A percentile compares a stretch with the other conserved stretches of the same genome.
phyloP scores from a whole-genome alignment of 2,797 vertebrate genomes.

The Capromys pilorides region DNA sequence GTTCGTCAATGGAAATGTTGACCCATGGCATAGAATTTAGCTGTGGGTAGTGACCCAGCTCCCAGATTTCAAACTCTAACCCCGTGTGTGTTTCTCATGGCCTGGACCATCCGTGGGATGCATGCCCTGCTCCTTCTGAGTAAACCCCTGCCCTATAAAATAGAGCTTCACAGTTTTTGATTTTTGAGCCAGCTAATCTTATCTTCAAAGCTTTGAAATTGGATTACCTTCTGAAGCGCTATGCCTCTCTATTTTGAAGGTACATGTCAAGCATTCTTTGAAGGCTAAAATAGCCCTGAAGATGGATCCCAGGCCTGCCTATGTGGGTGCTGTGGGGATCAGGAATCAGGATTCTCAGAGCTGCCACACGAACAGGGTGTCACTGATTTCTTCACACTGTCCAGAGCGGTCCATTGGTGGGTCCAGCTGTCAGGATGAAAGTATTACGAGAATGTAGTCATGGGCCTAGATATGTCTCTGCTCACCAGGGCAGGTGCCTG shows the following conservation, averaged over 20 bases:
- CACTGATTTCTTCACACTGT: neutral
- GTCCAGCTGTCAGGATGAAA: neutral
- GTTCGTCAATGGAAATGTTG: neutral
- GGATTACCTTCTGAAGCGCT: neutral
- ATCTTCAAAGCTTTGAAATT: conserved; percentile 25
- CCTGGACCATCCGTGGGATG: neutral
- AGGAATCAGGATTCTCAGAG: neutral
- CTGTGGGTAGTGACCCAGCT: neutral
- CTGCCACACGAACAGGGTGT: neutral
- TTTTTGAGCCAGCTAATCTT: neutral
- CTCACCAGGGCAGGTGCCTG: neutral
- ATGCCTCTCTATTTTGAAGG: neutral
- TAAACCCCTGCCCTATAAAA: neutral
- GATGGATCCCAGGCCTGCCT: neutral
- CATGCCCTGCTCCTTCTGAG: neutral
- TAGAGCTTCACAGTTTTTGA: neutral
- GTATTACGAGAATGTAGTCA: neutral
- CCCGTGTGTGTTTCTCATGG: neutral
- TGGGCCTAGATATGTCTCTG: neutral
- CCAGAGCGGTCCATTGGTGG: neutral
- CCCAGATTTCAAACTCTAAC: neutral
- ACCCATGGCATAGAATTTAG: neutral
- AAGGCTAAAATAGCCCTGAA: neutral
- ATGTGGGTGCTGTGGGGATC: neutral
- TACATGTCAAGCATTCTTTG: neutral